These are phyloP conservation scores for Subacronicta megacephala DNA, from an alignment of 2,888 invertebrate genomes.

Conservation along the genomic window DNA sequence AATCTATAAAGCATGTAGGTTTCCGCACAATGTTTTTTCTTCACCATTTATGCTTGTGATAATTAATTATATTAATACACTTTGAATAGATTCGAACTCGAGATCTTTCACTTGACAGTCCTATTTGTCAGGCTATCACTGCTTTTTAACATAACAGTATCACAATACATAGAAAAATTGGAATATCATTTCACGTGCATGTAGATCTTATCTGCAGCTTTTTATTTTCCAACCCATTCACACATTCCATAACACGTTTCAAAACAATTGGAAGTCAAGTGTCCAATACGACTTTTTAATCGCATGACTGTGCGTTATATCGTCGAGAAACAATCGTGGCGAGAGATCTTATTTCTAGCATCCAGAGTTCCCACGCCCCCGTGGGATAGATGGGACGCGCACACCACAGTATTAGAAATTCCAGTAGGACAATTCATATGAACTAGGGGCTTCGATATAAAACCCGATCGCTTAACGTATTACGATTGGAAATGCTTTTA, in stretches of 20 bases:
- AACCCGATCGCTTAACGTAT: no score
- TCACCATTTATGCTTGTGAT: no score
- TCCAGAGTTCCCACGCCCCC: constrained; percentile 60
- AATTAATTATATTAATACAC: no score
- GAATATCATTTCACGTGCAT: neutral
- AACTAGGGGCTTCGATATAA: no score
- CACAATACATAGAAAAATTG: neutral
- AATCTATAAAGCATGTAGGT: no score
- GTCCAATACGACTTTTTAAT: constrained; percentile 52
- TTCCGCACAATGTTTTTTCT: no score
- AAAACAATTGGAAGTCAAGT: constrained; percentile 47
- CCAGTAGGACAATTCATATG: constrained; percentile 8
- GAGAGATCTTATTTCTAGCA: constrained; percentile 58
- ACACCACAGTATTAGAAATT: constrained; percentile 18
- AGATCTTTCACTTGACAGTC: no score
- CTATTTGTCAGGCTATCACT: no score
- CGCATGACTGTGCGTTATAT: constrained; percentile 54
- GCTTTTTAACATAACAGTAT: no score
- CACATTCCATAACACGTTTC: constrained; percentile 36
- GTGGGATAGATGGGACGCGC: constrained; percentile 61
- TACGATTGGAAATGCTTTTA: no score
- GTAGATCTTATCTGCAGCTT: constrained; percentile 13
- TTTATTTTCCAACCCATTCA: constrained; percentile 39
- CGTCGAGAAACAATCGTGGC: constrained; percentile 54
- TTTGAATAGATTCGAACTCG: no score